Evolutionary conservation across 2,888 invertebrate species (phyloP).

Genomic region (Pollenia angustigena): DNA sequence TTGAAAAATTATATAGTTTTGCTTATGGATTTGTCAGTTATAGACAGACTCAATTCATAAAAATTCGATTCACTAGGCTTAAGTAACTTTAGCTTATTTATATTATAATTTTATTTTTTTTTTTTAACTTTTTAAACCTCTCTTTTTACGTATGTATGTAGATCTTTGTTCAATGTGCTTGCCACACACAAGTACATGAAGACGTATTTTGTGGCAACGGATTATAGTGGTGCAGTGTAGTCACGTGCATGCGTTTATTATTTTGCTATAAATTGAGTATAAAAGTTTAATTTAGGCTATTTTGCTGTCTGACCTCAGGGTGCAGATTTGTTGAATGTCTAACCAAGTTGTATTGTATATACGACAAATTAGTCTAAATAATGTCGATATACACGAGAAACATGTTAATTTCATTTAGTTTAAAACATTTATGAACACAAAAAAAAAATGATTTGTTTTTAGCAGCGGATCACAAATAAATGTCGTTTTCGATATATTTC

Average conservation of each 20-base stretch:
- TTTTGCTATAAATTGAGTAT: constrained; percentile 59
- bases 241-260: constrained; percentile 58
- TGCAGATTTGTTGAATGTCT: constrained; percentile 37
- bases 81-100: constrained; percentile 51
- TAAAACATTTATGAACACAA: no score
- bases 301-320: constrained; percentile 63
- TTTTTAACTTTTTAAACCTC: not conserved
- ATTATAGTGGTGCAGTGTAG: constrained; percentile 7
- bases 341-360: constrained; percentile 49
- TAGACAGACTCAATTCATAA: constrained; percentile 71
- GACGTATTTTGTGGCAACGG: not conserved
- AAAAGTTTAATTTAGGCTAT: constrained; percentile 65
- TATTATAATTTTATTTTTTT: not conserved
- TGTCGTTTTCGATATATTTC: no score
- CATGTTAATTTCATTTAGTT: constrained; percentile 29
- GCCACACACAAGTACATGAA: not conserved
- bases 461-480: no score
- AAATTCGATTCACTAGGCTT: constrained; percentile 61
- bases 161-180: not conserved
- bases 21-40: constrained; percentile 70
- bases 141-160: constrained; percentile 1
- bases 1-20: constrained; percentile 63
- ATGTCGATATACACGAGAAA: constrained; percentile 49
- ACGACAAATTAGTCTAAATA: constrained; percentile 63
- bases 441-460: no score